Conservation (phyloP, 2,113 vertebrate genomes). For the Calyptommatus sinebrachiatus region DNA sequence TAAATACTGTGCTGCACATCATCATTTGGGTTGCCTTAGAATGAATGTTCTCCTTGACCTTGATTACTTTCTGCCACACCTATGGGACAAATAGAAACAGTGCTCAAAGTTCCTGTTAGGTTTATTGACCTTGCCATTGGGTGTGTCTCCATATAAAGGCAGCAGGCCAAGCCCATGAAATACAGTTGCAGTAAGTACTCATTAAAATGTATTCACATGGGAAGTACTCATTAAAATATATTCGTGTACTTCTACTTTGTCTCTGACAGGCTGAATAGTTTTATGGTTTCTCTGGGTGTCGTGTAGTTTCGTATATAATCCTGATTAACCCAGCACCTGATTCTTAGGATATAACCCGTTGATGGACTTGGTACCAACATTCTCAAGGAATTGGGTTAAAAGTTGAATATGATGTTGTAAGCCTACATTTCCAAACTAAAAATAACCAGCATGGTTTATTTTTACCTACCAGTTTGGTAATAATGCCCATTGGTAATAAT, state of each 20-base stretch:
- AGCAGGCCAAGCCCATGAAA: constrained; percentile 7
- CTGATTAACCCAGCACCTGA: neutral
- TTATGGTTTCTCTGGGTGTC: constrained; percentile 17
- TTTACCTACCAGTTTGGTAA: too few relatives aligned
- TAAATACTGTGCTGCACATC: neutral
- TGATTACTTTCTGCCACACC: neutral
- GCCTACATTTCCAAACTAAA: too few relatives aligned
- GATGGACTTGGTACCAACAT: neutral
- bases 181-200: neutral
- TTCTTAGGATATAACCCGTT: neutral
- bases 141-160: neutral
- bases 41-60: neutral
- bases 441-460: too few relatives aligned
- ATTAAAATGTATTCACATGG: too few relatives aligned
- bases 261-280: neutral
- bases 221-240: constrained; percentile 15
- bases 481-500: too few relatives aligned
- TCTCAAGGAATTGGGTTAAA: neutral
- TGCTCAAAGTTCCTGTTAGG: neutral
- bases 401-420: too few relatives aligned
- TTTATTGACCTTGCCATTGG: neutral
- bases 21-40: neutral
- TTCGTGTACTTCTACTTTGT: neutral
- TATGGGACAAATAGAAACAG: neutral
- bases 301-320: neutral